Percentiles rank a stretch among this genome's conserved stretches.
These are phyloP conservation scores for Drosophila paranaensis DNA, from an alignment of 2,888 invertebrate species.

Conservation along the genomic window DNA sequence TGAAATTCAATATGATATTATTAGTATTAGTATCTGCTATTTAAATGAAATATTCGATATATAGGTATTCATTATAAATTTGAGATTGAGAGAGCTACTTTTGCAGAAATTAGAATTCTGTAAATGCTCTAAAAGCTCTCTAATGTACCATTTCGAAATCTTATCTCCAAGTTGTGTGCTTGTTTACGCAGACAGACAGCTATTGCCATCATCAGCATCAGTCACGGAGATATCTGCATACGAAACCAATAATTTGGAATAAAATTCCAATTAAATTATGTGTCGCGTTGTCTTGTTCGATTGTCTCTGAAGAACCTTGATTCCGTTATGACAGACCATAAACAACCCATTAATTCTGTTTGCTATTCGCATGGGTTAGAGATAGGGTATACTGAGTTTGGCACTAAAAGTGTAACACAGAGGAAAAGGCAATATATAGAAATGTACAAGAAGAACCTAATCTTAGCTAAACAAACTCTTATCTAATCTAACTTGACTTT, in stretches of 20 bases:
- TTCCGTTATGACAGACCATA: slow-evolving; percentile 20
- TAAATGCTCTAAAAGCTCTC: background rate
- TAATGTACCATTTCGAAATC: background rate
- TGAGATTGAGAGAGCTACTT: too few species aligned
- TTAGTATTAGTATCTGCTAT: too few species aligned
- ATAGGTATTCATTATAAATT: too few species aligned
- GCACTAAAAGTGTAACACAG: background rate
- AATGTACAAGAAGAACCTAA: background rate
- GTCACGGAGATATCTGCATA: slow-evolving; percentile 13
- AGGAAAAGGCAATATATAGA: background rate
- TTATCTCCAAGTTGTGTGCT: background rate
- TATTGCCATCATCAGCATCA: slow-evolving; percentile 4
- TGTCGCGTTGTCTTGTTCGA: slow-evolving; percentile 35
- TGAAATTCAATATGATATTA: too few species aligned
- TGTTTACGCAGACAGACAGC: background rate
- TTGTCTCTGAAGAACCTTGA: slow-evolving; percentile 37
- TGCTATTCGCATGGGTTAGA: background rate
- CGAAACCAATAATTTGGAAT: slow-evolving; percentile 20
- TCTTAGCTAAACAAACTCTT: background rate
- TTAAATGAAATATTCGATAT: too few species aligned
- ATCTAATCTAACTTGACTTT: slow-evolving; percentile 11
- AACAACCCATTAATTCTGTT: slow-evolving; percentile 14
- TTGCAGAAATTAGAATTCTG: too few species aligned
- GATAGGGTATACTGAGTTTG: background rate
- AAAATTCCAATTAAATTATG: slow-evolving; percentile 40